phyloP scores from a whole-genome alignment of 2,888 invertebrate genomes.

The Tipula unca region DNA sequence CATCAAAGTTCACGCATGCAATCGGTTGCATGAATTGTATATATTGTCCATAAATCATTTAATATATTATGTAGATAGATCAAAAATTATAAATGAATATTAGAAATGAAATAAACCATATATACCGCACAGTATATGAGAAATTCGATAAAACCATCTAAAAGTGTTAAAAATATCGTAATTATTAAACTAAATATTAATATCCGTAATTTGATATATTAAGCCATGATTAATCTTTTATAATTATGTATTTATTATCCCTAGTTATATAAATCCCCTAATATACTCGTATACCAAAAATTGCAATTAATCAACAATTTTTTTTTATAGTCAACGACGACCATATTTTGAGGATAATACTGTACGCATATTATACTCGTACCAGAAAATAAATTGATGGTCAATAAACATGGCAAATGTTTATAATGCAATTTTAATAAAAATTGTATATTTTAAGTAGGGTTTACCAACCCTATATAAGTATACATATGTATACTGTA shows the following conservation, averaged over 20 bases:
- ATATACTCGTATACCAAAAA: not conserved
- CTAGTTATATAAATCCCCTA: not conserved
- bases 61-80: not conserved
- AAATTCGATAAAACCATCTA: not conserved
- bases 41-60: not conserved
- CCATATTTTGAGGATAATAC: not conserved
- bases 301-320: not conserved
- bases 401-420: not conserved
- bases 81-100: not conserved
- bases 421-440: not conserved
- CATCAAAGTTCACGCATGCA: not conserved
- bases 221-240: not conserved
- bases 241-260: not conserved
- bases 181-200: not conserved
- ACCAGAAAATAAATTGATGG: not conserved
- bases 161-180: not conserved
- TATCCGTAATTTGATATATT: constrained; percentile 14
- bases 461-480: not conserved
- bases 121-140: not conserved
- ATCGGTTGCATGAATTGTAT: not conserved
- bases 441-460: not conserved
- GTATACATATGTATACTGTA: no score
- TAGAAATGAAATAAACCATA: not conserved
- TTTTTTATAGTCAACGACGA: not conserved
- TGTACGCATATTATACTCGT: not conserved